Evolutionary conservation across 2,797 vertebrate species (phyloP).

Genomic region (Rachycentron canadum): DNA sequence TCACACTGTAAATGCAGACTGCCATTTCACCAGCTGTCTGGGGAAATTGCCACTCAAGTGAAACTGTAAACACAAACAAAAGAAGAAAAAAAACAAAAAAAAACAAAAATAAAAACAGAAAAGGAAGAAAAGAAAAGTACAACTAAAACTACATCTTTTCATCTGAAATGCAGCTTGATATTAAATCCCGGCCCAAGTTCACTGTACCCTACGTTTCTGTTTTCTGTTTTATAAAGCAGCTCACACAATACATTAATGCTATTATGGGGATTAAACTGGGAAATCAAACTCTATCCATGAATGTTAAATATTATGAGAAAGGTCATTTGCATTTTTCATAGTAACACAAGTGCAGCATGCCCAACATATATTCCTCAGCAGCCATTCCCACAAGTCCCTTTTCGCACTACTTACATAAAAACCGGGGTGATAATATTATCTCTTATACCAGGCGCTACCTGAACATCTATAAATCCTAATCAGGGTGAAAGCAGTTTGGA

Average conservation of each 20-base stretch:
- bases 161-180: constrained; percentile 21
- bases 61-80: constrained; percentile 44
- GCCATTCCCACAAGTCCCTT: neutral
- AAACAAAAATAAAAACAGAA: too few relatives aligned
- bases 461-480: constrained; percentile 2
- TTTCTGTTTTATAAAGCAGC: constrained; percentile 1
- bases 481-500: constrained; percentile 13
- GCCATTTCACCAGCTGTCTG: constrained; percentile 46
- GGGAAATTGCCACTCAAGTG: constrained; percentile 59
- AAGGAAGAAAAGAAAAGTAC: too few relatives aligned
- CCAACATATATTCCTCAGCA: neutral
- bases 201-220: neutral
- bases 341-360: neutral
- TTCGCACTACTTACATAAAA: constrained; percentile 3
- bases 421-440: neutral
- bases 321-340: constrained; percentile 18
- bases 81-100: neutral
- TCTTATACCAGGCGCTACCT: neutral
- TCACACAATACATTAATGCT: constrained; percentile 20
- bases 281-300: constrained; percentile 35
- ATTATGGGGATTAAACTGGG: constrained; percentile 33
- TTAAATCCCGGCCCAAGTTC: neutral
- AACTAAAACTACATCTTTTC: constrained; percentile 8
- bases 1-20: constrained; percentile 58
- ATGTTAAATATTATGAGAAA: constrained; percentile 29